Conservation (phyloP, 2,113 vertebrate genomes). For the Zootoca vivipara region DNA sequence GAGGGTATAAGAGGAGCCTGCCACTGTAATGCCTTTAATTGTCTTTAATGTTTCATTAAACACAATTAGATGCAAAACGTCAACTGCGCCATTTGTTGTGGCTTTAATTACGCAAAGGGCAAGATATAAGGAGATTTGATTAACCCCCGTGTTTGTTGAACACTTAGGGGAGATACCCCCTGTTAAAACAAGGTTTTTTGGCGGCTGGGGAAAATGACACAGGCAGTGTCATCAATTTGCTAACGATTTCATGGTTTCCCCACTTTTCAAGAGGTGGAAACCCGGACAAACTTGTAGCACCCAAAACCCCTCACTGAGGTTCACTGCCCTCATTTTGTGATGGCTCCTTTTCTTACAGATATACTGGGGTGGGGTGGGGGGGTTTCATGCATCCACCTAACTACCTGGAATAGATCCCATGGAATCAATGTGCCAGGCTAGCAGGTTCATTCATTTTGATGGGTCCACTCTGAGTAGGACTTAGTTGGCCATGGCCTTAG, state of each 20-base stretch:
- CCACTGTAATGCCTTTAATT: conserved; percentile 73
- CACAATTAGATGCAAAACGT: conserved; percentile 77
- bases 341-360: neutral
- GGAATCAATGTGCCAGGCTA: no score
- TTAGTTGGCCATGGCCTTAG: no score
- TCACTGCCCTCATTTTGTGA: neutral
- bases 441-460: no score
- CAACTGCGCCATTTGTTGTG: conserved; percentile 77
- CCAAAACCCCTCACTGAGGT: no score
- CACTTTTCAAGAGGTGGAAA: neutral
- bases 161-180: neutral
- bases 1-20: conserved; percentile 68
- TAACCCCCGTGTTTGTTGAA: conserved; percentile 57
- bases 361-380: no score
- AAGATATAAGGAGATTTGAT: conserved; percentile 66
- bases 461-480: no score
- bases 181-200: neutral
- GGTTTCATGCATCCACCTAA: no score
- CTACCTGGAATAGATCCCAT: no score
- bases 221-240: neutral
- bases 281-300: neutral
- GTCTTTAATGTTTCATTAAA: conserved; percentile 79
- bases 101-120: conserved; percentile 76
- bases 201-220: accelerated
- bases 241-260: neutral